These are phyloP conservation scores for Isotomurus palustris DNA, from an alignment of 2,888 invertebrate genomes.

Conservation along the genomic window DNA sequence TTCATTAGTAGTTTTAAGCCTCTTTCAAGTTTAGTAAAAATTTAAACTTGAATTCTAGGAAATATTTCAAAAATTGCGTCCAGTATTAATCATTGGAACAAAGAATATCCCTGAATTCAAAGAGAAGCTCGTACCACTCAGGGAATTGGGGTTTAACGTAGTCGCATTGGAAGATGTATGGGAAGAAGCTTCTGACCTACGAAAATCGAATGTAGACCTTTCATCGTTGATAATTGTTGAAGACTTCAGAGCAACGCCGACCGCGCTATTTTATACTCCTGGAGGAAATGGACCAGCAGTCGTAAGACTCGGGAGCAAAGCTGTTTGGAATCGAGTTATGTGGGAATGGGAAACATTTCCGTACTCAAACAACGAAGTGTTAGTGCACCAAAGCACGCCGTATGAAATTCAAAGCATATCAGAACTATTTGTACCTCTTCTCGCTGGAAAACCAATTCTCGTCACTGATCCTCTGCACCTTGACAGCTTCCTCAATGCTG, in stretches of 20 bases:
- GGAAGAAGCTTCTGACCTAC: no score
- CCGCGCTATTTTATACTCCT: background rate
- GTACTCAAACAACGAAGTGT: conserved; percentile 60
- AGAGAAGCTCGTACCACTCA: no score
- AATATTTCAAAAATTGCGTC: no score
- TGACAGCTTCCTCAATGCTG: background rate
- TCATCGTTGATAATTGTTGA: background rate
- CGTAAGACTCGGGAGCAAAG: conserved; percentile 50
- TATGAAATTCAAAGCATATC: conserved; percentile 85
- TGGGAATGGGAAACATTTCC: conserved; percentile 85
- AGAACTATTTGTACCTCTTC: conserved; percentile 79
- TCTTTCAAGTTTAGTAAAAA: no score
- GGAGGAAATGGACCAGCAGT: background rate
- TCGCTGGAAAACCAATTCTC: conserved; percentile 67
- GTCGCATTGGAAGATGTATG: no score
- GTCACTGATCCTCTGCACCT: conserved; percentile 51
- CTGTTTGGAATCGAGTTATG: conserved; percentile 71
- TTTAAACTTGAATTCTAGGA: no score
- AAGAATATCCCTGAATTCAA: no score
- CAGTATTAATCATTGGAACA: no score
- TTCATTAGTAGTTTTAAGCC: no score
- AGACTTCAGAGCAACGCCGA: background rate
- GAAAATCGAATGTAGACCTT: no score
- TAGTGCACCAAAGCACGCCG: conserved; percentile 80
- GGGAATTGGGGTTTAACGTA: no score